Evolutionary conservation across 2,113 vertebrate genomes (phyloP).

Genomic region (Hymenochirus boettgeri): DNA sequence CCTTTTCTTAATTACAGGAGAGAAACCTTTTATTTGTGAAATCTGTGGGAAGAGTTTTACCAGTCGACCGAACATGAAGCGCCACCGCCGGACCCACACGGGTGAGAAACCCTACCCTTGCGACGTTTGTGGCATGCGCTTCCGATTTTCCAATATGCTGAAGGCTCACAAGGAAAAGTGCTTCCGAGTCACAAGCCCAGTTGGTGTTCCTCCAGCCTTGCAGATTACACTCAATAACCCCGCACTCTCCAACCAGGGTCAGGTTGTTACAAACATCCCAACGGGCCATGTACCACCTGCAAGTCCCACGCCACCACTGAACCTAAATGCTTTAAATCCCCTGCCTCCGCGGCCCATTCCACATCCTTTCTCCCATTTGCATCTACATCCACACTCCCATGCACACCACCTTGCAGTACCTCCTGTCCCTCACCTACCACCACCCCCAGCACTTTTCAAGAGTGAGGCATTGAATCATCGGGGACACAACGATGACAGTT

Average conservation of each 20-base stretch:
- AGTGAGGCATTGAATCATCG: slow-evolving; percentile 91
- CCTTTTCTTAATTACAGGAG: slow-evolving; percentile 63
- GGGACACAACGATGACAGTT: slow-evolving; percentile 80
- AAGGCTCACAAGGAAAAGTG: slow-evolving; percentile 97
- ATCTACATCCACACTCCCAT: slow-evolving; percentile 74
- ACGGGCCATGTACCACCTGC: slow-evolving; percentile 62
- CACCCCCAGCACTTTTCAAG: slow-evolving; percentile 91
- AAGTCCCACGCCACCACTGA: slow-evolving; percentile 52
- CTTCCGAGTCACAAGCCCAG: slow-evolving; percentile 90
- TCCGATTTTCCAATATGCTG: slow-evolving; percentile 98
- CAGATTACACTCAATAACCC: slow-evolving; percentile 64
- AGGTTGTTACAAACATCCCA: slow-evolving; percentile 55
- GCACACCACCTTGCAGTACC: slow-evolving; percentile 79
- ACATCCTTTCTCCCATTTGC: slow-evolving; percentile 81
- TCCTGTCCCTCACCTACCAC: slow-evolving; percentile 78
- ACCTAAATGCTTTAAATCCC: slow-evolving; percentile 61
- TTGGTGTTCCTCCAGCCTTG: slow-evolving; percentile 69
- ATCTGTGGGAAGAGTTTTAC: slow-evolving; percentile 98
- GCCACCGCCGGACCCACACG: slow-evolving; percentile 91
- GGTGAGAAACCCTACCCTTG: slow-evolving; percentile 97
- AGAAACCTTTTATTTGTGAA: slow-evolving; percentile 98
- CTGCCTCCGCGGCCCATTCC: slow-evolving; percentile 63
- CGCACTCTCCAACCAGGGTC: slow-evolving; percentile 56
- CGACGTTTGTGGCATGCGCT: slow-evolving; percentile 92
- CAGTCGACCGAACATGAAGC: slow-evolving; percentile 97